Conservation (phyloP, 2,113 vertebrate species). For the Megalops atlanticus region DNA sequence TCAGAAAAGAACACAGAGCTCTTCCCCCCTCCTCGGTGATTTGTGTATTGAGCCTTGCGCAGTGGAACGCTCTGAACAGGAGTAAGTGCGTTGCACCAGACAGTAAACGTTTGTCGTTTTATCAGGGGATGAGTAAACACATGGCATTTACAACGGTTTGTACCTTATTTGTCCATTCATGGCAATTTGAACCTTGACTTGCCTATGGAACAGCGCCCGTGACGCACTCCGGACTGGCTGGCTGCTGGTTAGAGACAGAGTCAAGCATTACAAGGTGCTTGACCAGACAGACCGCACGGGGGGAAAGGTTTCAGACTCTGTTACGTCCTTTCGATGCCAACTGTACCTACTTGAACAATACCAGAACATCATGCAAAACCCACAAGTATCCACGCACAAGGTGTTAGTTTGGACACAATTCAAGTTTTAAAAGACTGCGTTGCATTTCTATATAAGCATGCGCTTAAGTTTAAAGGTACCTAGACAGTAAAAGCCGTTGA, state of each 20-base stretch:
- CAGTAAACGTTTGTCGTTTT: background rate
- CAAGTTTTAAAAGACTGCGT: background rate
- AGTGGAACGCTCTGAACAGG: background rate
- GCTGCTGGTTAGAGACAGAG: slow-evolving; percentile 23
- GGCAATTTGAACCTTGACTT: slow-evolving; percentile 10
- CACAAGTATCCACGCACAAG: slow-evolving; percentile 30
- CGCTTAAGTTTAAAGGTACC: background rate
- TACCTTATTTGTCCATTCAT: background rate
- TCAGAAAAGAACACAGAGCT: no score
- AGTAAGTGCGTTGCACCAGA: background rate
- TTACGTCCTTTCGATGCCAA: slow-evolving; percentile 48
- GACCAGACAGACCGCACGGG: background rate
- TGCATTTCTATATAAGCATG: no score
- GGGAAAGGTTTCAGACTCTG: slow-evolving; percentile 24
- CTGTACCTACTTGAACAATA: slow-evolving; percentile 42
- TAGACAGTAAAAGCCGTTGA: background rate
- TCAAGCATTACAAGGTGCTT: slow-evolving; percentile 15
- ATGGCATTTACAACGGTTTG: background rate
- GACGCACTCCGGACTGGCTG: background rate
- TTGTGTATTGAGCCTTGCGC: no score
- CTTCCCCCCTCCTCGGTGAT: no score
- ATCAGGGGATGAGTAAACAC: background rate
- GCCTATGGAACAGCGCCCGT: background rate
- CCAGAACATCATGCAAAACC: slow-evolving; percentile 39
- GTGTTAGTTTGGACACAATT: slow-evolving; percentile 30